Evolutionary conservation across 2,797 vertebrate species (phyloP).

Genomic region (Hippocampus kuda): DNA sequence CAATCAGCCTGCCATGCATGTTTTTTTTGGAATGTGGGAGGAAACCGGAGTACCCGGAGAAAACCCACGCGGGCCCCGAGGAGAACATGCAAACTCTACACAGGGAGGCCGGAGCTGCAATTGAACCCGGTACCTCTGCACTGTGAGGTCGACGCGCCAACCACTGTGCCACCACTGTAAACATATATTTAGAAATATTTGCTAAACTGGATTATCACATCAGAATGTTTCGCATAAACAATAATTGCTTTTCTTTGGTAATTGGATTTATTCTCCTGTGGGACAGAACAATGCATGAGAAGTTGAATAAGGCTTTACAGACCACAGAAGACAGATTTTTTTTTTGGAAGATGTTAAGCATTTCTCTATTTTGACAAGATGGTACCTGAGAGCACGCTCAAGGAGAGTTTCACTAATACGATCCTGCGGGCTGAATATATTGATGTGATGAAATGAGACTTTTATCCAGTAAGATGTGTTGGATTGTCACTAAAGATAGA

Average conservation of each 20-base stretch:
- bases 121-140: too few species aligned
- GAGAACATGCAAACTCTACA: too few species aligned
- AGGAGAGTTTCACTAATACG: conserved; percentile 25
- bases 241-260: background rate
- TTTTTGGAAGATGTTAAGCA: background rate
- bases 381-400: background rate
- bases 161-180: too few species aligned
- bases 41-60: too few species aligned
- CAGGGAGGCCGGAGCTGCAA: too few species aligned
- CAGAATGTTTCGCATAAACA: too few species aligned
- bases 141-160: too few species aligned
- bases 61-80: too few species aligned
- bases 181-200: too few species aligned
- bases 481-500: background rate
- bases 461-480: conserved; percentile 9
- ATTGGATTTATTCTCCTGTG: background rate
- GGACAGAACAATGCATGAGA: background rate
- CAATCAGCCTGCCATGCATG: too few species aligned
- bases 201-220: too few species aligned
- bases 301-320: background rate
- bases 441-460: conserved; percentile 46
- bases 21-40: too few species aligned
- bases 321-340: background rate
- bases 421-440: conserved; percentile 30
- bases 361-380: background rate